A percentile compares a stretch with the other conserved stretches of the same genome.
These are phyloP conservation scores for Nasua narica DNA, from an alignment of 2,797 vertebrate genomes.

Conservation along the genomic window DNA sequence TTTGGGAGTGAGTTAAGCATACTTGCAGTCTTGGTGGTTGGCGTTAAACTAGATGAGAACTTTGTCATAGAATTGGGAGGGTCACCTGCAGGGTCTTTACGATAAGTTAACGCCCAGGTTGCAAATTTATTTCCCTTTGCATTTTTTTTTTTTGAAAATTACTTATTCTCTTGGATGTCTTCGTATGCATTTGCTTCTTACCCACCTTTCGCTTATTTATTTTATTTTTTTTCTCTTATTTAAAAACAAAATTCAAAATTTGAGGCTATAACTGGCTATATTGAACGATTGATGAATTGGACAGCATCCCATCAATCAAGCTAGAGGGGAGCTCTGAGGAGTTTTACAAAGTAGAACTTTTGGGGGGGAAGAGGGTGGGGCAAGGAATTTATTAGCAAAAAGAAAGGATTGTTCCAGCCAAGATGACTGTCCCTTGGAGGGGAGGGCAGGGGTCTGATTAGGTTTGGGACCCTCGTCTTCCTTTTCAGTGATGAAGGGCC, in stretches of 20 bases:
- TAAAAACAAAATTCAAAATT: background rate
- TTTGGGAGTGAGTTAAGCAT: background rate
- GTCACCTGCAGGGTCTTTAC: background rate
- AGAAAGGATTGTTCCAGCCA: background rate
- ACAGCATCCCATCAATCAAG: background rate
- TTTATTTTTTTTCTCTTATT: too few species aligned
- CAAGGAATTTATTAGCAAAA: background rate
- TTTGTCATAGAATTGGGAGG: background rate
- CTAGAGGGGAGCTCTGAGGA: background rate
- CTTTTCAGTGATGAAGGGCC: background rate
- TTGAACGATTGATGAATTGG: background rate
- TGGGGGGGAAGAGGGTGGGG: background rate
- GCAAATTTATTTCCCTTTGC: background rate
- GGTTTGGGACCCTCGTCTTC: background rate
- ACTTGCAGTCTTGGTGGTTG: too few species aligned
- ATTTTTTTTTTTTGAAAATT: background rate
- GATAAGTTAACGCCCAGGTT: background rate
- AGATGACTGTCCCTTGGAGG: background rate
- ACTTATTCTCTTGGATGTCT: background rate
- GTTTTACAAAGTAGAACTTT: background rate
- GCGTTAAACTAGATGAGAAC: background rate
- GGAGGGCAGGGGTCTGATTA: background rate
- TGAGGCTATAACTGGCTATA: background rate
- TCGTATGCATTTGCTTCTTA: background rate
- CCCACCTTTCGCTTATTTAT: background rate